phyloP scores from a whole-genome alignment of 2,888 invertebrate species.

The Nysson spinosus region DNA sequence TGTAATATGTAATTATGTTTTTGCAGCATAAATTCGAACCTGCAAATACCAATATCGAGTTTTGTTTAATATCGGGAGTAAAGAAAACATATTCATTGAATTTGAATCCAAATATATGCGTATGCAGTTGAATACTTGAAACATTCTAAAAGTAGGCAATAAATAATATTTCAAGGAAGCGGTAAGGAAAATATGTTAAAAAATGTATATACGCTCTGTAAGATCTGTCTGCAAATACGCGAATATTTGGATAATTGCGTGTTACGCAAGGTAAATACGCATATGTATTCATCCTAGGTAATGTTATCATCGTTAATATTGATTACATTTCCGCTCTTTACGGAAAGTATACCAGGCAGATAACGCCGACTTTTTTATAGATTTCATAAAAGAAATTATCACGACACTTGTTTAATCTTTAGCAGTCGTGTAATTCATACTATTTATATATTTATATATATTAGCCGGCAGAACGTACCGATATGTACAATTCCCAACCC shows the following conservation, averaged over 20 bases:
- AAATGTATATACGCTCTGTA: conserved; percentile 12
- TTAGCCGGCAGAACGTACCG: conserved; percentile 22
- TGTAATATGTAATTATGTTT: no score
- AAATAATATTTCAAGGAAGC: conserved; percentile 28
- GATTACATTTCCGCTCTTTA: conserved; percentile 24
- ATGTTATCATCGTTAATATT: conserved; percentile 24
- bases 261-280: conserved; percentile 4
- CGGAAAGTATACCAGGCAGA: conserved; percentile 23
- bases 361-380: conserved; percentile 17
- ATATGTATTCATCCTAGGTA: conserved; percentile 12
- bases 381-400: conserved; percentile 24
- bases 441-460: no score
- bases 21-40: background rate
- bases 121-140: background rate
- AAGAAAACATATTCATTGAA: background rate
- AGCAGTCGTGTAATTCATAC: conserved; percentile 38
- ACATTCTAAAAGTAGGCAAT: conserved; percentile 21
- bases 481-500: conserved; percentile 11
- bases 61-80: background rate
- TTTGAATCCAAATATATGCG: conserved; percentile 3
- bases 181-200: conserved; percentile 25
- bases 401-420: conserved; percentile 23
- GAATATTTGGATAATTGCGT: conserved; percentile 5
- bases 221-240: conserved; percentile 17
- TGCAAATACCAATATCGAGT: background rate